These are phyloP conservation scores for Folsomia manolachei DNA, from an alignment of 2,888 invertebrate genomes.

Conservation along the genomic window DNA sequence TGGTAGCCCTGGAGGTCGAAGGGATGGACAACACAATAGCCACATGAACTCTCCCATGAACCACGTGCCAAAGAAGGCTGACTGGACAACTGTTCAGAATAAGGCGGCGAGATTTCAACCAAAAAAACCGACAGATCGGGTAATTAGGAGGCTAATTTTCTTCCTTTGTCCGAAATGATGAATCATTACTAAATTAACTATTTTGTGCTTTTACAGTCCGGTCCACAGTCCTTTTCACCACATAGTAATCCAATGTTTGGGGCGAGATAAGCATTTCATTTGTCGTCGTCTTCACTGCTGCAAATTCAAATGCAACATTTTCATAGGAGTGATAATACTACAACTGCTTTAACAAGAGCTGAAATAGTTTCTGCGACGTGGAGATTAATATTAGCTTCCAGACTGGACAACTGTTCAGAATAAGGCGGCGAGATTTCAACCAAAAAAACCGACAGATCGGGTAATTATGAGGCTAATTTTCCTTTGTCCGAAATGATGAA, in stretches of 20 bases:
- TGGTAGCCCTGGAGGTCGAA: slow-evolving; percentile 24
- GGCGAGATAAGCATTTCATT: neutral
- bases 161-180: neutral
- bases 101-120: slow-evolving; percentile 3
- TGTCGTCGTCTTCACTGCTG: too few species aligned
- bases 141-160: too few species aligned
- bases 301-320: too few species aligned
- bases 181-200: neutral
- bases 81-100: slow-evolving; percentile 52
- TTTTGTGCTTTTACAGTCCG: neutral
- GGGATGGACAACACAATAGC: neutral
- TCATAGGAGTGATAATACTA: too few species aligned
- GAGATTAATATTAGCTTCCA: too few species aligned
- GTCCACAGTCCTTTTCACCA: neutral
- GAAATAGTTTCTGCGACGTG: too few species aligned
- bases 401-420: slow-evolving; percentile 53
- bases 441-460: slow-evolving; percentile 6
- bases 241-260: slow-evolving; percentile 6
- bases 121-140: slow-evolving; percentile 9
- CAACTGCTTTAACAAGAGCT: too few species aligned
- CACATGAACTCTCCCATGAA: slow-evolving; percentile 20
- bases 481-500: neutral
- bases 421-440: slow-evolving; percentile 4
- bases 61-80: slow-evolving; percentile 51
- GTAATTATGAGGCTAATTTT: too few species aligned